phyloP scores from a whole-genome alignment of 1,140 invertebrate species.

The Drosophila chauvacae region DNA sequence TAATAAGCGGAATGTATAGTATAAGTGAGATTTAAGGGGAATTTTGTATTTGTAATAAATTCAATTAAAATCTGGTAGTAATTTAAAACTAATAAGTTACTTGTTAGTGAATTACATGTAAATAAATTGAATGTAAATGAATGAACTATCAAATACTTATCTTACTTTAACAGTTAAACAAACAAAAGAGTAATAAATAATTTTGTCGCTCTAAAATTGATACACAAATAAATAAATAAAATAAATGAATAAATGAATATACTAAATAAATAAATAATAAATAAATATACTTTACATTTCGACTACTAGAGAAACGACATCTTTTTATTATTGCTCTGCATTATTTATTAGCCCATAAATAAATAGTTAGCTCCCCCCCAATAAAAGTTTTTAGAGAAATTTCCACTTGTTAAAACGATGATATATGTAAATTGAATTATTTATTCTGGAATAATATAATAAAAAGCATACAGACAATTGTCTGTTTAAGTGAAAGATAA shows the following conservation, averaged over 20 bases:
- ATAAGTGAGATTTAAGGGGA: no score
- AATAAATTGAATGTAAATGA: background rate
- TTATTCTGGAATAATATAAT: background rate
- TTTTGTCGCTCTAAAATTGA: no score
- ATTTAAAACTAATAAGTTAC: background rate
- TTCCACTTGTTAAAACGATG: background rate
- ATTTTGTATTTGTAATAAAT: background rate
- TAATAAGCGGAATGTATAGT: background rate
- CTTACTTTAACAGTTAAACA: background rate
- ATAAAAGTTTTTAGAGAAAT: background rate
- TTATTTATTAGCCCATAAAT: conserved; percentile 3
- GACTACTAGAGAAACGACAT: background rate
- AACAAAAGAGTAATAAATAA: no score
- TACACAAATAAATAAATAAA: no score
- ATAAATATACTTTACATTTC: background rate
- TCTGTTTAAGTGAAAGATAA: background rate
- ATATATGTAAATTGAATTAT: background rate
- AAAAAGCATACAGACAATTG: background rate
- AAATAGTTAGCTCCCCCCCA: background rate
- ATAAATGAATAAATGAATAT: no score
- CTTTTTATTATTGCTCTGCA: background rate
- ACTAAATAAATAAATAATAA: no score
- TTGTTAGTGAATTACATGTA: background rate
- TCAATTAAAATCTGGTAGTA: background rate
- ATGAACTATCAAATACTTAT: background rate